phyloP scores from a whole-genome alignment of 2,888 invertebrate species.

The Lottia gigantea region DNA sequence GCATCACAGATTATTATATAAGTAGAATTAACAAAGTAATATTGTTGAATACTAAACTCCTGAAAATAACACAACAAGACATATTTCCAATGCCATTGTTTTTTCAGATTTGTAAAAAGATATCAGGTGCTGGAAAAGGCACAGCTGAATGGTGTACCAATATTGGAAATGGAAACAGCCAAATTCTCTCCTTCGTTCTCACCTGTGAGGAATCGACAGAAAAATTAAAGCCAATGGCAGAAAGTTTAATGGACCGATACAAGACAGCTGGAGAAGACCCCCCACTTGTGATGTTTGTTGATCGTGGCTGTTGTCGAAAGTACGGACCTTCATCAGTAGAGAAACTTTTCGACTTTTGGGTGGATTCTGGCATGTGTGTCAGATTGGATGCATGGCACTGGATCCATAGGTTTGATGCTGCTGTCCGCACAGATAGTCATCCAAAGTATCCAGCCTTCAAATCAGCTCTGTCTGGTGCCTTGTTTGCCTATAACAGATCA shows the following conservation, averaged over 20 bases:
- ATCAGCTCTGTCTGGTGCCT: not conserved
- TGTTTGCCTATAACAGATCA: not conserved
- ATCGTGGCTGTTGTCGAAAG: conserved; percentile 2
- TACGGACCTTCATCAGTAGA: not conserved
- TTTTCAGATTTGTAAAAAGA: conserved; percentile 1
- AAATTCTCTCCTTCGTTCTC: not conserved
- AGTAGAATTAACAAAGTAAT: no score
- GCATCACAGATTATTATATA: no score
- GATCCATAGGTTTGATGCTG: conserved; percentile 4
- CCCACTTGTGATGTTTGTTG: not conserved
- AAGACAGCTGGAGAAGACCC: not conserved
- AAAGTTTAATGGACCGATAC: not conserved
- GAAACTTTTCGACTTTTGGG: not conserved
- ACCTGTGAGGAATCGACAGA: not conserved
- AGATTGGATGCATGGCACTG: conserved; percentile 7
- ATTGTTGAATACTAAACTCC: no score
- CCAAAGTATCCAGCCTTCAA: not conserved
- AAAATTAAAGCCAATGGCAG: not conserved
- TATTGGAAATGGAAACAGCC: not conserved
- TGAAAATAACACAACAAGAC: no score
- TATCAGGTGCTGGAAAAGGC: not conserved
- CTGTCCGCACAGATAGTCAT: not conserved
- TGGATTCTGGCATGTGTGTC: not conserved
- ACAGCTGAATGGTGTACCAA: conserved; percentile 7
- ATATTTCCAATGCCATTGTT: no score